These are phyloP conservation scores for Drosophila mayaguana DNA, from an alignment of 2,888 invertebrate genomes.

Conservation along the genomic window DNA sequence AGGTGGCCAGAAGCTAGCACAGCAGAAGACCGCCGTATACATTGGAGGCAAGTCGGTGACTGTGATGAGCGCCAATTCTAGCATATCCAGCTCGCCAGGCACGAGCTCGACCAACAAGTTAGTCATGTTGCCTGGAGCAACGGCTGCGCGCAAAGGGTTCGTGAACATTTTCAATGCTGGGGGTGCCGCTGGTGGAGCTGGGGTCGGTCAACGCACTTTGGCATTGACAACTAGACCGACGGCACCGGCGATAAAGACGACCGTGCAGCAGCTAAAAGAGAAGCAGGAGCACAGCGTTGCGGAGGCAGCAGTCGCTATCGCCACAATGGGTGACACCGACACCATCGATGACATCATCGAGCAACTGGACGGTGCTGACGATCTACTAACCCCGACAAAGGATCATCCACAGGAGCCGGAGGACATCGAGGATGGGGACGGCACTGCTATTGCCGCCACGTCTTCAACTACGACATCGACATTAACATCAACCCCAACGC, in stretches of 20 bases:
- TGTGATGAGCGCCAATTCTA: slow-evolving; percentile 87
- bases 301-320: slow-evolving; percentile 57
- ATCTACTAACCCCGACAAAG: slow-evolving; percentile 44
- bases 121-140: slow-evolving; percentile 84
- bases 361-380: slow-evolving; percentile 82
- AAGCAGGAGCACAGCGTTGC: slow-evolving; percentile 35
- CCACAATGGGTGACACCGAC: slow-evolving; percentile 68
- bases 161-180: slow-evolving; percentile 85
- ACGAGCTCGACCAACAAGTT: slow-evolving; percentile 81
- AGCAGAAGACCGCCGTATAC: slow-evolving; percentile 88
- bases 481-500: slow-evolving; percentile 27
- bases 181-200: slow-evolving; percentile 18
- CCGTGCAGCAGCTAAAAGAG: slow-evolving; percentile 26
- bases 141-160: slow-evolving; percentile 86
- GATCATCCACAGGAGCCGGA: slow-evolving; percentile 26
- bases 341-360: slow-evolving; percentile 84
- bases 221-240: slow-evolving; percentile 66
- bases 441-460: slow-evolving; percentile 21
- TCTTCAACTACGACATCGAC: slow-evolving; percentile 20
- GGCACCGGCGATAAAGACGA: slow-evolving; percentile 31
- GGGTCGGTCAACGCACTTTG: slow-evolving; percentile 69
- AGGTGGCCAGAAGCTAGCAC: slow-evolving; percentile 61
- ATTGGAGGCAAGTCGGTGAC: slow-evolving; percentile 90
- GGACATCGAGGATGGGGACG: slow-evolving; percentile 41
- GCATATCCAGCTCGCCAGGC: slow-evolving; percentile 68